A percentile compares a stretch with the other conserved stretches of the same genome.
Conservation (phyloP, 2,113 vertebrate genomes). For the Hemibagrus wyckioides region DNA sequence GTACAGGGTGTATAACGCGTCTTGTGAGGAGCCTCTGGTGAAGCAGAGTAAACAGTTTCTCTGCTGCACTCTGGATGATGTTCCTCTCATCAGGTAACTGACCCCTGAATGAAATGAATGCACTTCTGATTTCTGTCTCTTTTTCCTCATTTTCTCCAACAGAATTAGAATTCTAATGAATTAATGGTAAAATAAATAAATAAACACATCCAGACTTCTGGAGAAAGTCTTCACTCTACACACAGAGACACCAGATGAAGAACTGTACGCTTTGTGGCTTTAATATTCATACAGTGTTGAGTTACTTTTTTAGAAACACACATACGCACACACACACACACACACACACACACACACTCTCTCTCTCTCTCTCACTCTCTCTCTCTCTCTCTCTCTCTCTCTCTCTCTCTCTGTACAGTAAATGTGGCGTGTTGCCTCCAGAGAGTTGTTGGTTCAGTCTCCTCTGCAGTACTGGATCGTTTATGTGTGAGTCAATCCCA, state of each 20-base stretch:
- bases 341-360: background rate
- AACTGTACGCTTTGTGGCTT: background rate
- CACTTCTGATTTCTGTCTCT: background rate
- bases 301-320: background rate
- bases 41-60: constrained; percentile 67
- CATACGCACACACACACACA: no score
- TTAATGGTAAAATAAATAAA: no score
- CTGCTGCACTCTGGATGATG: constrained; percentile 81
- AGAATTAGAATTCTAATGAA: background rate
- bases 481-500: constrained; percentile 76
- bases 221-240: background rate
- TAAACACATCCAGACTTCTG: background rate
- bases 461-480: constrained; percentile 84
- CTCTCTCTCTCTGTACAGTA: constrained; percentile 68
- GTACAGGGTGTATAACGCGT: constrained; percentile 81
- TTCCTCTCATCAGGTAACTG: constrained; percentile 82
- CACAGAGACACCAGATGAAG: background rate
- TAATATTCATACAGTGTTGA: background rate
- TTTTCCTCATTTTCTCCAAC: background rate
- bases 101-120: background rate
- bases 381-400: background rate
- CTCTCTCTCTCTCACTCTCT: background rate
- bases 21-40: constrained; percentile 69
- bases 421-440: constrained; percentile 82
- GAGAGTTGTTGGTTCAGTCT: constrained; percentile 91